Evolutionary conservation across 2,888 invertebrate species (phyloP), one percentile per base, ranked within the genome.

Genomic region (Xylocampa areola): DNA sequence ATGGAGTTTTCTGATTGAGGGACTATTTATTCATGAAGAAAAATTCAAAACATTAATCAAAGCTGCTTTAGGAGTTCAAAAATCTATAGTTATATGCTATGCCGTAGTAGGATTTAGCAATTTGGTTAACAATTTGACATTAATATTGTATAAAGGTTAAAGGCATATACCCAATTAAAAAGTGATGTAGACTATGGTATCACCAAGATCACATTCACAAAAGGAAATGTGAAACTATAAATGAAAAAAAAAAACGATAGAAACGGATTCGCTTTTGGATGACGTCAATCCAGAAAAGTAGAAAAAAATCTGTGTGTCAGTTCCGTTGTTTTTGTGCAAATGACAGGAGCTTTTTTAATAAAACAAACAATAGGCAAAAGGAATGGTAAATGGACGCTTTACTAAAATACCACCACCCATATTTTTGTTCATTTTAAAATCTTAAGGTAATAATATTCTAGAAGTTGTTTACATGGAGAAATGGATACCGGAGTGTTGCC

Each of bases 321-420:
- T 61, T 51, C 17, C 30, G 37, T 47, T 35, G 37, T 53, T 64
- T 49, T 63, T 61, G 68, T 73, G 73, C 53, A 59, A 73, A 66
- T 63, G 73, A 74, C 75, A 74, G 68, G 50, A 47, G 64, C 53
- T 65, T 58, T 66, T 61, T 40, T 68, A 64, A 64, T 59, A 55
- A 66, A 64, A 51, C 43, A 51, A 62, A 65, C 43, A 48, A 52
- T 35, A 47, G 47, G 16, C 33, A 11, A 35, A 37, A 47, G 7
- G 21, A 43, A 52, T 43, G 40, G 21, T 25, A 33, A 40, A 41
- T 16, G 19, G 32, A 44, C 27, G 44, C 39, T 47, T 44, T 43
- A 39, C 16, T 37, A 33, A 36, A 45, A 49, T 44, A 13, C 1
- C 13, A 27, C 4, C 6, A 29, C 27, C 13, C 40, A 47, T 29